phyloP scores from a whole-genome alignment of 2,113 vertebrate genomes.

The Origma solitaria region DNA sequence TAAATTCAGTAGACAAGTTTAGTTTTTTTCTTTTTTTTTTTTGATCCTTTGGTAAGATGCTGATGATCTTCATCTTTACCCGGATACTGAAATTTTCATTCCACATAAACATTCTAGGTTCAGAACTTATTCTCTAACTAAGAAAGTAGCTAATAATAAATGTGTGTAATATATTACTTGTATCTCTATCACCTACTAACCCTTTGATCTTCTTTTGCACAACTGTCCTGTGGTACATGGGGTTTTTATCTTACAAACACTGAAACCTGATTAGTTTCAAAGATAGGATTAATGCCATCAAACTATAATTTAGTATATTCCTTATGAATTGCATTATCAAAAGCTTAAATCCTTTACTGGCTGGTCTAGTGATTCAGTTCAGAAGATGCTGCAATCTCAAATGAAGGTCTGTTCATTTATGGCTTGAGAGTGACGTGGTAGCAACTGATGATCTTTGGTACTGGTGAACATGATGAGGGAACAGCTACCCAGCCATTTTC shows the following conservation, averaged over 20 bases:
- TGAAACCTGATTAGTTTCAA: not conserved
- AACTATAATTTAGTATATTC: not conserved
- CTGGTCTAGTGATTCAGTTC: not conserved
- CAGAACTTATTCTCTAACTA: not conserved
- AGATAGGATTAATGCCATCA: not conserved
- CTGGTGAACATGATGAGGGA: not conserved
- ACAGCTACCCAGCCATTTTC: not conserved
- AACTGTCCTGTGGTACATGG: not conserved
- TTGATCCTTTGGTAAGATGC: not conserved
- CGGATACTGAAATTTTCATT: not conserved
- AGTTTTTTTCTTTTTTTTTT: fast-evolving
- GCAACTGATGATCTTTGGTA: not conserved
- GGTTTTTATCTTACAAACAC: not conserved
- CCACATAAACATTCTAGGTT: not conserved
- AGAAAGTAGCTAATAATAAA: not conserved
- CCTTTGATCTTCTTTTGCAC: not conserved
- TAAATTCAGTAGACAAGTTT: not conserved
- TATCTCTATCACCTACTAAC: not conserved
- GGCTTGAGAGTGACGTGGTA: not conserved
- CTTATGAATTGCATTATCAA: not conserved
- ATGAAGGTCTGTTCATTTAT: not conserved
- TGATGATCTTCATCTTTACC: not conserved
- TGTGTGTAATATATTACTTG: not conserved
- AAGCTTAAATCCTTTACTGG: not conserved
- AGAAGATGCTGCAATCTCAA: not conserved